Evolutionary conservation across 2,113 vertebrate genomes (phyloP).

Genomic region (Lagopus muta): DNA sequence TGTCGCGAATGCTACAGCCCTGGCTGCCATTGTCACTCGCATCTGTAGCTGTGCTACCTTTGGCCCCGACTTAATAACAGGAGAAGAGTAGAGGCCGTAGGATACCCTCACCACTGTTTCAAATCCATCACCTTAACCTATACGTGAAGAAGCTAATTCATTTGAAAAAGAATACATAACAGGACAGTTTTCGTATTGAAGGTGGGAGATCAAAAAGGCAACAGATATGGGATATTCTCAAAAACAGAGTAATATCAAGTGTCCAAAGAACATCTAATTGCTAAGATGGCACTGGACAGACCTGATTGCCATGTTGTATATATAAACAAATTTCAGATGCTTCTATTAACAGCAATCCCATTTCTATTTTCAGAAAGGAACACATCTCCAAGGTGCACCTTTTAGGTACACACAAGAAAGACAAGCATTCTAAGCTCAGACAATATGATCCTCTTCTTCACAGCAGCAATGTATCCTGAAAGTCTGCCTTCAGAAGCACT

Average conservation of each 20-base stretch:
- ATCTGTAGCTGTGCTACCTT: background rate
- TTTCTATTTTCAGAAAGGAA: background rate
- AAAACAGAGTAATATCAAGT: background rate
- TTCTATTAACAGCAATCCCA: background rate
- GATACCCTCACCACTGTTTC: background rate
- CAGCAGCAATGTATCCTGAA: background rate
- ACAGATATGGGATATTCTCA: background rate
- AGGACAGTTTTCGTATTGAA: background rate
- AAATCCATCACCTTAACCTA: background rate
- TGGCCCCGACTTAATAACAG: accelerated
- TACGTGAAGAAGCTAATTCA: background rate
- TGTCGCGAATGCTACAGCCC: background rate
- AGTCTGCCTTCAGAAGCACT: background rate
- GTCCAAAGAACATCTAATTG: background rate
- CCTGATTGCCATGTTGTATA: background rate
- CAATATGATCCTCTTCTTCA: background rate
- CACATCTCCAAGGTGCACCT: background rate
- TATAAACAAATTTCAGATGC: background rate
- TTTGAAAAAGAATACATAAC: background rate
- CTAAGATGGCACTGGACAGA: background rate
- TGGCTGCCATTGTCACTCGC: background rate
- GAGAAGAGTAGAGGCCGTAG: background rate
- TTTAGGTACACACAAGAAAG: background rate
- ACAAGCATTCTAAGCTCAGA: background rate
- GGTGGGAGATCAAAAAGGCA: background rate